Percentiles rank a stretch among this genome's conserved stretches.
phyloP scores from a whole-genome alignment of 2,888 invertebrate species.

The Ryuthela nishihirai region DNA sequence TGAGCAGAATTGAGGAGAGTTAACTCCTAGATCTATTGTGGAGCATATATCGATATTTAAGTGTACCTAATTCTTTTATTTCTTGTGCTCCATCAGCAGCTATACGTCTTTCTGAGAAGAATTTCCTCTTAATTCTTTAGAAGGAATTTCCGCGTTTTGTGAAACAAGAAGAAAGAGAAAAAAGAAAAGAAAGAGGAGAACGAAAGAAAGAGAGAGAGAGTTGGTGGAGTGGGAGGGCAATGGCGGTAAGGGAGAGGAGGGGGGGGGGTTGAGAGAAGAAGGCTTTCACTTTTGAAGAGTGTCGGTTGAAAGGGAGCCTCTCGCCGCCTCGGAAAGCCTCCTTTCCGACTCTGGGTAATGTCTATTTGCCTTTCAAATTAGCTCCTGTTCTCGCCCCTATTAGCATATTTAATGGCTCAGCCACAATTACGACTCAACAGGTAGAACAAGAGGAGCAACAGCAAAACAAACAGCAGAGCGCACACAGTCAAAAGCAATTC shows the following conservation, averaged over 20 bases:
- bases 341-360: no score
- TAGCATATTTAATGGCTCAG: conserved; percentile 38
- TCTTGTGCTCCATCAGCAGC: no score
- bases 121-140: no score
- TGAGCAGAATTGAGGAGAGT: no score
- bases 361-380: conserved; percentile 39
- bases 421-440: conserved; percentile 39
- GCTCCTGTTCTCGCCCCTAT: conserved; percentile 35
- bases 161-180: no score
- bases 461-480: conserved; percentile 31
- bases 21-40: no score
- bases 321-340: no score
- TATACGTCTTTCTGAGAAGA: no score
- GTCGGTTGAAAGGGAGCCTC: no score
- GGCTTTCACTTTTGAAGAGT: neutral
- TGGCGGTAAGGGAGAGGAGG: neutral
- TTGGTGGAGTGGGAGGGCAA: neutral
- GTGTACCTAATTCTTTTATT: no score
- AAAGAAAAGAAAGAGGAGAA: neutral
- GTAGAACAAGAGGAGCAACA: conserved; percentile 28
- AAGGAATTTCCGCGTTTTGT: no score
- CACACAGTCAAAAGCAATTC: conserved; percentile 22
- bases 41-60: no score
- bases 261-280: neutral
- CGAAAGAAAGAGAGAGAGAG: neutral